Evolutionary conservation across 2,113 vertebrate genomes (phyloP).

Genomic region (Forbesichthys agassizii): DNA sequence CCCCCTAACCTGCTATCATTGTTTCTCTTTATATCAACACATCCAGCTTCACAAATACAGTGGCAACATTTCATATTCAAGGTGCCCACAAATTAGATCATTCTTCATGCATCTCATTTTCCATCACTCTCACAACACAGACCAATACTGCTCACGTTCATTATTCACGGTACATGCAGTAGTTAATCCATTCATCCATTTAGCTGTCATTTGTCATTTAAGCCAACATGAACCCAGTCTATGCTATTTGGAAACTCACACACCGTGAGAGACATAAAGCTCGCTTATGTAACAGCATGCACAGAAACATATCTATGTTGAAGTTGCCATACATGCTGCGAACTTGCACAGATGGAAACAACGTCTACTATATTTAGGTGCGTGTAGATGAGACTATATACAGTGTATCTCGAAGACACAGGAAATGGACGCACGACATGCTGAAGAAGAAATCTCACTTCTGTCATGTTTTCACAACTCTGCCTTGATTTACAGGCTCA

Average conservation of each 20-base stretch:
- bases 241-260: slow-evolving; percentile 1
- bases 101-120: not conserved
- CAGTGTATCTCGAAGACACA: no score
- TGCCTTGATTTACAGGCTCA: slow-evolving; percentile 34
- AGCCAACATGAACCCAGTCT: not conserved
- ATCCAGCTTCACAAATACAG: not conserved
- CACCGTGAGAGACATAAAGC: slow-evolving; percentile 1
- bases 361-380: no score
- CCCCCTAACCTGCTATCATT: not conserved
- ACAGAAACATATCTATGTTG: not conserved
- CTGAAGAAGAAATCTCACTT: not conserved
- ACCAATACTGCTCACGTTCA: not conserved
- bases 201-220: not conserved
- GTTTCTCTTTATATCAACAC: not conserved
- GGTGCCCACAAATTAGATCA: not conserved
- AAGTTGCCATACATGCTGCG: not conserved
- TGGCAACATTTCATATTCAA: not conserved
- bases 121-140: not conserved
- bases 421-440: not conserved
- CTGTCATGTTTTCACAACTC: slow-evolving; percentile 3
- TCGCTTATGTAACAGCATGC: slow-evolving; percentile 14
- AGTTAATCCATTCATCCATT: not conserved
- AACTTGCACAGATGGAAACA: no score
- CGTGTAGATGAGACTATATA: no score
- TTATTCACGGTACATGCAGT: not conserved